These are phyloP conservation scores for Puntigrus tetrazona DNA, from an alignment of 2,113 vertebrate species.

Conservation along the genomic window DNA sequence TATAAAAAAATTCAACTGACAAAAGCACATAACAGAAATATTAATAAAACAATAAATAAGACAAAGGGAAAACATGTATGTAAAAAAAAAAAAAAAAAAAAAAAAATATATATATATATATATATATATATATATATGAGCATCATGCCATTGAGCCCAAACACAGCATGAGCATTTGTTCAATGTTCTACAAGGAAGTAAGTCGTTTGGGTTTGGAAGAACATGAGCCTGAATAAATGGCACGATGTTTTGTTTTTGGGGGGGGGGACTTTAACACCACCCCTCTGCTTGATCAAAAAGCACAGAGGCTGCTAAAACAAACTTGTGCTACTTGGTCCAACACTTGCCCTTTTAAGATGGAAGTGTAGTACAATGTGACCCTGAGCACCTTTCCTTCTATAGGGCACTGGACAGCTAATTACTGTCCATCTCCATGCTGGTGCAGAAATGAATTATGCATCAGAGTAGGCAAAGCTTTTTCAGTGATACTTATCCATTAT, in stretches of 20 bases:
- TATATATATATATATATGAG: no score
- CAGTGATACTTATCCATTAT: conserved; percentile 50
- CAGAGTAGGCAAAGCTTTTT: conserved; percentile 37
- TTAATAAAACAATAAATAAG: no score
- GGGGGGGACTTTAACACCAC: not conserved
- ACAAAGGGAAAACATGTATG: no score
- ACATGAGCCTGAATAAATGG: not conserved
- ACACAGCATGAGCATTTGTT: no score
- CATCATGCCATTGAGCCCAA: no score
- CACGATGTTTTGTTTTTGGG: no score
- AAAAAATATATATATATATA: no score
- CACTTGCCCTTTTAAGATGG: not conserved
- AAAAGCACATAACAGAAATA: no score
- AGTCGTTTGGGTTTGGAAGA: not conserved
- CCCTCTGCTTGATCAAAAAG: not conserved
- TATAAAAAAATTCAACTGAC: no score
- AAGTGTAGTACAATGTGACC: not conserved
- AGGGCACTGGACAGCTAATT: conserved; percentile 21
- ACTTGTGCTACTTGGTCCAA: not conserved
- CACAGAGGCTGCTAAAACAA: not conserved
- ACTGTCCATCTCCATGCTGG: conserved; percentile 5
- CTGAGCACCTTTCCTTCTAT: conserved; percentile 20
- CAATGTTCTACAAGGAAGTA: no score
- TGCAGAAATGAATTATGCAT: conserved; percentile 50
- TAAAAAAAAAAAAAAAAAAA: no score